These are phyloP conservation scores for Macrocentrus cingulum DNA, from an alignment of 1,140 invertebrate genomes.

Conservation along the genomic window DNA sequence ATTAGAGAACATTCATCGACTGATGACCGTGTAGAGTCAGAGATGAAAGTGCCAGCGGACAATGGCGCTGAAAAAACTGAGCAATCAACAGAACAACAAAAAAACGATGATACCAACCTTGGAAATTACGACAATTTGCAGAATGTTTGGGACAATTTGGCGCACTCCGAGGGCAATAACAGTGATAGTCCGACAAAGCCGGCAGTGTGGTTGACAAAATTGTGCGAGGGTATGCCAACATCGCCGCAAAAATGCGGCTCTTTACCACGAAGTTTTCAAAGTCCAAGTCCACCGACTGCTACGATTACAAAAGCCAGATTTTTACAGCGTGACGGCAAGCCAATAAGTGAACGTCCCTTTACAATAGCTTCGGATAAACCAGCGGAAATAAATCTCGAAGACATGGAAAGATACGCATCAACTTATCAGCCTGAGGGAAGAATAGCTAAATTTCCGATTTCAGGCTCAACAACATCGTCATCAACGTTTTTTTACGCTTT, in stretches of 20 bases:
- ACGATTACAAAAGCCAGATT: conserved; percentile 48
- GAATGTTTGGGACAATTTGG: conserved; percentile 54
- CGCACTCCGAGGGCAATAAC: conserved; percentile 28
- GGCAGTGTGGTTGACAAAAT: conserved; percentile 65
- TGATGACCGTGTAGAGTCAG: conserved; percentile 22
- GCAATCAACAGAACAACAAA: not conserved
- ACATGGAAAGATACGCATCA: conserved; percentile 63
- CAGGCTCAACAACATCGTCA: conserved; percentile 31
- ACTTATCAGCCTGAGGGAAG: conserved; percentile 57
- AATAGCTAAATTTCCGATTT: conserved; percentile 48
- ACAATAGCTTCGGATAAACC: conserved; percentile 70
- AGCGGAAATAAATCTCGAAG: conserved; percentile 56
- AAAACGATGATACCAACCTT: conserved; percentile 32
- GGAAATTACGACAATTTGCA: conserved; percentile 59
- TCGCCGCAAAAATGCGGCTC: conserved; percentile 71
- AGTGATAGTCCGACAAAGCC: conserved; percentile 61
- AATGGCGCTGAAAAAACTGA: conserved; percentile 27
- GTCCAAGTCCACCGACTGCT: conserved; percentile 38
- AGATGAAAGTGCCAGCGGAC: not conserved
- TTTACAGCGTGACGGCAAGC: conserved; percentile 53
- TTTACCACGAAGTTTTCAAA: conserved; percentile 72
- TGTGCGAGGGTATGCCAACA: conserved; percentile 59
- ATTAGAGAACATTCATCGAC: conserved; percentile 43
- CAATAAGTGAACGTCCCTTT: conserved; percentile 64
- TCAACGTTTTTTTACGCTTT: conserved; percentile 52